Evolutionary conservation across 2,797 vertebrate genomes (phyloP), one percentile per base, ranked within the genome.

Genomic region (Spea hammondii): DNA sequence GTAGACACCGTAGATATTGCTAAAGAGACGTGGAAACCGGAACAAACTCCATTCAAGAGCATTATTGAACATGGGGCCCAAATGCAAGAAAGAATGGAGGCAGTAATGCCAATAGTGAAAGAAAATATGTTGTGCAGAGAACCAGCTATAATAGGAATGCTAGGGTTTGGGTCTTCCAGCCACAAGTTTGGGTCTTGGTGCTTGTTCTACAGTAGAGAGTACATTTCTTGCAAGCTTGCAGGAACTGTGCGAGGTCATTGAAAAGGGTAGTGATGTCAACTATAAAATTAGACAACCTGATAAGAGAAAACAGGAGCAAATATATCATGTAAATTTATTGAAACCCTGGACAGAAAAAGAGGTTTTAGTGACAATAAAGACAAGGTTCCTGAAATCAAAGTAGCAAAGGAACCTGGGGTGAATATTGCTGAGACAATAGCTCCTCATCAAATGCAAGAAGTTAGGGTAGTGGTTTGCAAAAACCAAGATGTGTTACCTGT

Each of bases 111-210:
- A 1, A 48, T 46, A 46, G 12, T 66, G 4, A 46, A 48, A n/a
- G 65, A 66, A 66, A 66, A 66, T 11, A 66, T 66, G 65, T 3
- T 13, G 44, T 45, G 11, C 65, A 66, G 14, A 66, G 14, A 46
- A 45, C 65, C 65, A 66, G 44, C 47, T 66, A 66, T 8, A 66
- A 66, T 9, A 66, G 65, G 46, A 48, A 46, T 46, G 65, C 65
- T 6, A 66, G 65, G 65, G 4, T 47, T 11, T 5, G 65, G 62
- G 17, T 65, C 4, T 32, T 9, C n/a, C 7, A 65, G 8, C 62
- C 62, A 7, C 14, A 17, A 9, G 62, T 3, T 45, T 1, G 32
- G 32, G 32, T 32, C 32, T 32, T 32, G 32, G 32, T 32, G 32
- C 32, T 32, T 32, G 32, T 32, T 2, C 32, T 32, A 32, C 32